These are phyloP conservation scores for Leuciscus idus DNA, from an alignment of 2,113 vertebrate genomes.

Conservation along the genomic window DNA sequence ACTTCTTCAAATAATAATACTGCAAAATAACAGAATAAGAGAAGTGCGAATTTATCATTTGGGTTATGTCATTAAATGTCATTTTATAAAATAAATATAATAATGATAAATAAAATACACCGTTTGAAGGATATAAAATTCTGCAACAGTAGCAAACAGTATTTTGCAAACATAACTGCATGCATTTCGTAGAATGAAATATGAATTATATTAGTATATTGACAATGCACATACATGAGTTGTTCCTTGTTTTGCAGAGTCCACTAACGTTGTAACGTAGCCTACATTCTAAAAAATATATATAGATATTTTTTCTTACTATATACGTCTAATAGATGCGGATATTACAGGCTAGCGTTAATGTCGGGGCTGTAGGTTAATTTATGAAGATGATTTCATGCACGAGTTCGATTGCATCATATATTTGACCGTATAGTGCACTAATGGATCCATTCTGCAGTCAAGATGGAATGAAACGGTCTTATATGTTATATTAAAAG, in stretches of 20 bases:
- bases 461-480: not conserved
- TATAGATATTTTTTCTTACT: not conserved
- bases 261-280: not conserved
- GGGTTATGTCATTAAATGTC: not conserved
- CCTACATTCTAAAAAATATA: not conserved
- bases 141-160: not conserved
- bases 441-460: not conserved
- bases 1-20: not conserved
- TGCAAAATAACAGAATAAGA: not conserved
- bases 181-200: not conserved
- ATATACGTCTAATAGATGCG: not conserved
- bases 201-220: not conserved
- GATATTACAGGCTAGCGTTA: not conserved
- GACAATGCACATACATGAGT: not conserved
- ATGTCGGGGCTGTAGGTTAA: not conserved
- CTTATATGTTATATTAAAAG: not conserved
- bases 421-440: not conserved
- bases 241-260: not conserved
- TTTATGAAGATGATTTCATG: not conserved
- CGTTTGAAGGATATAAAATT: not conserved
- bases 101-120: not conserved
- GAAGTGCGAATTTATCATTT: not conserved
- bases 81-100: not conserved
- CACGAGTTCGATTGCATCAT: conserved; percentile 30
- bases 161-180: not conserved